Evolutionary conservation across 2,797 vertebrate species (phyloP).

Genomic region (Anguilla marmorata): DNA sequence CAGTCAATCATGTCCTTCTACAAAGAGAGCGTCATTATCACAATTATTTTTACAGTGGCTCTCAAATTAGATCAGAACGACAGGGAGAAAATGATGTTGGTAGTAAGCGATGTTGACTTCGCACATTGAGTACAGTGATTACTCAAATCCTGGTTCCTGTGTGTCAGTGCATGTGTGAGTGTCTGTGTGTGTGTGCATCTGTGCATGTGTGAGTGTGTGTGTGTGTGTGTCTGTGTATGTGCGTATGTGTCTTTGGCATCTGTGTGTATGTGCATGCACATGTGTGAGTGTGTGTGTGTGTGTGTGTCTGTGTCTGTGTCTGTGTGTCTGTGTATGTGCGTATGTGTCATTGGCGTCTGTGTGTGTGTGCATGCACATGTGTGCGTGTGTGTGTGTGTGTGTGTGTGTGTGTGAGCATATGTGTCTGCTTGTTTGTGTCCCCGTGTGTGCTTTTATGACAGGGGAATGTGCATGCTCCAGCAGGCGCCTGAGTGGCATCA

Average conservation of each 20-base stretch:
- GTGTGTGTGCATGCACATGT: no score
- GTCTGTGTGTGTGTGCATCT: neutral
- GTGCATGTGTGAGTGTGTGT: neutral
- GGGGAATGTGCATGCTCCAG: slow-evolving; percentile 3
- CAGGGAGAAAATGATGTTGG: neutral
- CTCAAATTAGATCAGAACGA: neutral
- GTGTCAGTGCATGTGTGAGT: neutral
- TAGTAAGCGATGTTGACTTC: neutral
- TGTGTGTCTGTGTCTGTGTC: neutral
- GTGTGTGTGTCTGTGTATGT: neutral
- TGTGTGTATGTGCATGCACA: neutral
- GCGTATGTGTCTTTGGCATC: neutral
- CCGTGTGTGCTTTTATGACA: neutral
- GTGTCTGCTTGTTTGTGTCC: neutral
- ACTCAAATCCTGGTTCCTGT: neutral
- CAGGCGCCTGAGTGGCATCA: slow-evolving; percentile 31
- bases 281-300: neutral
- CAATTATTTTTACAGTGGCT: neutral
- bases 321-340: neutral
- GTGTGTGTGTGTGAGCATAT: neutral
- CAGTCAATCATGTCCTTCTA: neutral
- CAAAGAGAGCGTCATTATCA: neutral
- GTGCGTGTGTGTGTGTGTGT: no score
- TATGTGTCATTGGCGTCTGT: no score
- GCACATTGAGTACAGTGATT: neutral